Evolutionary conservation across 2,888 invertebrate genomes (phyloP).

Genomic region (Synergus itoensis): DNA sequence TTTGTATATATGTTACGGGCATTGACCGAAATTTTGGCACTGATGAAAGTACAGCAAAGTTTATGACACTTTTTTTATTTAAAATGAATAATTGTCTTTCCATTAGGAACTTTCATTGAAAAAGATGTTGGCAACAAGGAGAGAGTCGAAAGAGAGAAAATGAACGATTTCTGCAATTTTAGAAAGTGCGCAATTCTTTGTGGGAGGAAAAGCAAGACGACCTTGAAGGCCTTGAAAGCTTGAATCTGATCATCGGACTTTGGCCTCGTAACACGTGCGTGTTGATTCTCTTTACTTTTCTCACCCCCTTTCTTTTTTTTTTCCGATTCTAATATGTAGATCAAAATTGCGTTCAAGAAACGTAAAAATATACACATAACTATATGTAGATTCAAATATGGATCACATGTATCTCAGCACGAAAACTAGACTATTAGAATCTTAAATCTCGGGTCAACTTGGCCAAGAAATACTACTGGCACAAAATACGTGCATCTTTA

Average conservation of each 20-base stretch:
- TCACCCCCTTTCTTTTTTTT: constrained; percentile 31
- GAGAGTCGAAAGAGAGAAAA: no score
- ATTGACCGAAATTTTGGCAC: no score
- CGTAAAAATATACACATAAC: constrained; percentile 1
- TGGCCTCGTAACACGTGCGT: constrained; percentile 55
- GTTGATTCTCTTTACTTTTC: constrained; percentile 19
- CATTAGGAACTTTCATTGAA: no score
- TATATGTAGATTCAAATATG: neutral
- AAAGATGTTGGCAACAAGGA: no score
- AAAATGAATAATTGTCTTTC: no score
- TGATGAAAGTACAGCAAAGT: no score
- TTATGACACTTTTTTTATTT: no score
- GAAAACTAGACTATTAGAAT: neutral
- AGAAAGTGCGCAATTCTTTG: constrained; percentile 29
- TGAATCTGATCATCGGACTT: constrained; percentile 58
- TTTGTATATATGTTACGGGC: no score
- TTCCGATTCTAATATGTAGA: neutral
- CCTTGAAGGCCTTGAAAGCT: constrained; percentile 65
- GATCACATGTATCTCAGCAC: neutral
- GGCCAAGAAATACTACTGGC: constrained; percentile 4
- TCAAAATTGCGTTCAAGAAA: constrained; percentile 20
- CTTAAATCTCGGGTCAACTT: neutral
- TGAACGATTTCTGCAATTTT: neutral
- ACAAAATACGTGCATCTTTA: constrained; percentile 26
- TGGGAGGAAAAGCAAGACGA: constrained; percentile 55